phyloP scores from a whole-genome alignment of 2,888 invertebrate genomes.

The Hydrotaea cyrtoneurina region DNA sequence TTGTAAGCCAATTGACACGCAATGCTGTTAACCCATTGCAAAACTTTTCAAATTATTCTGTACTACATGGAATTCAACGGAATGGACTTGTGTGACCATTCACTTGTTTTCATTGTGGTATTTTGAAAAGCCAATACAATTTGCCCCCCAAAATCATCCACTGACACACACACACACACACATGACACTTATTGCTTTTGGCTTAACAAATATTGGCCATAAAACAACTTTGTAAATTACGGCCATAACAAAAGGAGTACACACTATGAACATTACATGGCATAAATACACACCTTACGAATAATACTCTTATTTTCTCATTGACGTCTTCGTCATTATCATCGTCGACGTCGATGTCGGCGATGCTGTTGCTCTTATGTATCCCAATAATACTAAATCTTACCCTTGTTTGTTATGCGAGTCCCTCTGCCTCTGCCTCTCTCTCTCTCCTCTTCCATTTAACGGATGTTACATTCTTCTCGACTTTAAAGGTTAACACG shows the following conservation, averaged over 20 bases:
- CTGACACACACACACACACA: background rate
- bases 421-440: background rate
- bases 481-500: slow-evolving; percentile 10
- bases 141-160: background rate
- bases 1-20: no score
- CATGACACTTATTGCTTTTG: slow-evolving; percentile 9
- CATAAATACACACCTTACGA: background rate
- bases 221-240: slow-evolving; percentile 25
- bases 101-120: no score
- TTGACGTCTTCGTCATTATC: background rate
- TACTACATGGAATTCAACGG: no score
- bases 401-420: background rate
- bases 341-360: background rate
- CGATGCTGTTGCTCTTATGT: background rate
- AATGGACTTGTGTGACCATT: no score
- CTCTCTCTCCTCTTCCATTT: no score
- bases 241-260: slow-evolving; percentile 21
- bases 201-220: slow-evolving; percentile 7
- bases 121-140: no score
- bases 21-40: no score
- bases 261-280: slow-evolving; percentile 15
- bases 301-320: background rate
- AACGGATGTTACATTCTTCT: background rate
- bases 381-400: slow-evolving; percentile 12
- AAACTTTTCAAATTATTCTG: no score